Evolutionary conservation across 2,888 invertebrate species (phyloP).

Genomic region (Tipula confusa): DNA sequence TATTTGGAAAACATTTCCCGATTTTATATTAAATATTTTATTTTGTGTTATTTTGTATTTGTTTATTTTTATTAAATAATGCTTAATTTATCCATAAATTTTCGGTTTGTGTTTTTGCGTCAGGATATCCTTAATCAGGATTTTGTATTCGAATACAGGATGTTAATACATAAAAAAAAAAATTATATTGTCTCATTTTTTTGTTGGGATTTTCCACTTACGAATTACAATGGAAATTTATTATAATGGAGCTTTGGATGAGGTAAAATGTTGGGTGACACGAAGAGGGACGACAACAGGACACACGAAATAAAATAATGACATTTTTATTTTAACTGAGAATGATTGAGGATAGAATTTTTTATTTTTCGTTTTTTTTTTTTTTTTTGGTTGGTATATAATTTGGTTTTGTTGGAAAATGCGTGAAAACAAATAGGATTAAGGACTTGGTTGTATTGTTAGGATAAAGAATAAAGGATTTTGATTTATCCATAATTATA

Average conservation of each 20-base stretch:
- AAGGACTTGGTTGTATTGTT: background rate
- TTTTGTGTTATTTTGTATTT: too few relatives aligned
- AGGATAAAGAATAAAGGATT: background rate
- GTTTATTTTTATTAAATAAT: background rate
- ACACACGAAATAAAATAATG: background rate
- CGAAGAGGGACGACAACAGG: background rate
- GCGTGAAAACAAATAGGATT: background rate
- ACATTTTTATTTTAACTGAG: background rate
- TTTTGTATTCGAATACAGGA: background rate
- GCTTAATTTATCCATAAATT: background rate
- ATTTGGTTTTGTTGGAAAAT: background rate
- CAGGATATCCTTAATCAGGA: slow-evolving; percentile 20
- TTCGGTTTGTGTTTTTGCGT: background rate
- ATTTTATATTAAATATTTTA: too few relatives aligned
- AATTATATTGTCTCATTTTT: background rate
- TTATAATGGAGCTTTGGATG: background rate
- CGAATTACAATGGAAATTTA: background rate
- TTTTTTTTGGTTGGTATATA: background rate
- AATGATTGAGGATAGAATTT: background rate
- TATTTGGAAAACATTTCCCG: background rate
- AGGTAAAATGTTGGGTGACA: background rate
- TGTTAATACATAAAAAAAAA: background rate
- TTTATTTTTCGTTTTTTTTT: background rate
- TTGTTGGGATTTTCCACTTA: background rate
- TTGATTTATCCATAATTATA: too few relatives aligned